Conservation (phyloP, 2,797 vertebrate genomes). For the Manis javanica region DNA sequence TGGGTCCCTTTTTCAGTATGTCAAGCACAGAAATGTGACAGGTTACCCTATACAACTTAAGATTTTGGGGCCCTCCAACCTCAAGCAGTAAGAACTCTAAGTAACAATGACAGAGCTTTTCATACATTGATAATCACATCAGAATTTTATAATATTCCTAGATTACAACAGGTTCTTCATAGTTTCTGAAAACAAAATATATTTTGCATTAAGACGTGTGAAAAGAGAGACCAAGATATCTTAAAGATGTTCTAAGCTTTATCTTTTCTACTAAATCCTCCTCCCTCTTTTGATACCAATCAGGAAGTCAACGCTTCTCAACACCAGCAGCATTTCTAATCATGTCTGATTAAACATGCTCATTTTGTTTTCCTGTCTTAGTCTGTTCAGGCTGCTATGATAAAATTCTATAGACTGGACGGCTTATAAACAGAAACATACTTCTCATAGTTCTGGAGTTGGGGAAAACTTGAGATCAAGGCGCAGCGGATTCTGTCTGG, state of each 20-base stretch:
- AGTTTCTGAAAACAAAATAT: conserved; percentile 12
- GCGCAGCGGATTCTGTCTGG: not conserved
- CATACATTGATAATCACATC: not conserved
- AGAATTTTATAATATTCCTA: not conserved
- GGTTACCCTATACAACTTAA: not conserved
- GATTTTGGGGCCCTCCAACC: not conserved
- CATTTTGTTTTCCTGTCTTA: not conserved
- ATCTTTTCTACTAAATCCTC: not conserved
- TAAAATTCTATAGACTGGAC: not conserved
- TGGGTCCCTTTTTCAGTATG: not conserved
- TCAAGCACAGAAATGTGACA: not conserved
- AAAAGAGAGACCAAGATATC: not conserved
- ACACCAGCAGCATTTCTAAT: not conserved
- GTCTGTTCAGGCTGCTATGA: not conserved
- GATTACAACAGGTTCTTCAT: not conserved
- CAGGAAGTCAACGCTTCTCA: conserved; percentile 1
- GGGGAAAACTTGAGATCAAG: not conserved
- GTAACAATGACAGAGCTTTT: not conserved
- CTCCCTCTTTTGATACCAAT: not conserved
- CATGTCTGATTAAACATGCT: not conserved
- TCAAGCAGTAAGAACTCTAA: not conserved
- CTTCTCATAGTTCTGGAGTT: not conserved
- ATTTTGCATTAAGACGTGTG: not conserved
- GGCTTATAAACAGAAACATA: not conserved
- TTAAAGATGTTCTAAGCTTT: not conserved